Base-by-base conservation (phyloP, 2,888 invertebrate genomes). In the Spisula solida region DNA sequence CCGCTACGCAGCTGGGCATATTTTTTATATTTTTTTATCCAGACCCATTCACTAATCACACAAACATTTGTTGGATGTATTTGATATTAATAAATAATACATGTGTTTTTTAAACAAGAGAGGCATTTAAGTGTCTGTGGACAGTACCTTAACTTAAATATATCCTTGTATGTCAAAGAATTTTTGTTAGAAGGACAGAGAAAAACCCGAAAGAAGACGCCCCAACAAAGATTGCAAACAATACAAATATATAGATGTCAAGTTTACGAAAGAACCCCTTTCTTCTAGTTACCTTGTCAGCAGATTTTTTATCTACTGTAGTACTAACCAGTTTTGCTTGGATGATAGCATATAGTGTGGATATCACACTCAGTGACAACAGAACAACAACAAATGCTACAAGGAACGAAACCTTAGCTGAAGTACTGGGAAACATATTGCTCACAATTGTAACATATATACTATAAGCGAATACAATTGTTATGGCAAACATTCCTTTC, bases 221-320 rank as follows among this genome's bases (percentile, higher is more conserved):
- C 10, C 55, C n/a, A 25, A 91, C 87, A 12, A 91, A 56, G 1
- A 80, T n/a, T 25, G 89, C 83, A 81, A 91, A 91, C 12, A 86
- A 47, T 2, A 56, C 55, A 29, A 91, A 91, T n/a, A 87, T 47
- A 16, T 83, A n/a, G 5, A 85, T 89, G 66, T 91, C 91, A 78
- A 91, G 79, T 51, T 80, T 85, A 56, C 89, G 86, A n/a, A 91
- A 81, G 78, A 91, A 89, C 87, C 66, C 86, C 20, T 60, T 41
- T 86, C 89, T 89, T 4, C 85, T 89, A 29, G 48, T 81, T 14
- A 55, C 12, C 5, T 70, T 80, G 5, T 81, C 81, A 16, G 25
- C n/a, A 31, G 70, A 70, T 31, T 8, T 31, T 29, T 29, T 31
- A 25, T 12, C 18, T 18, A n/a, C 25, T 20, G 60, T 20, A 25